Conservation (phyloP, 2,113 vertebrate genomes). For the Dicerorhinus sumatrensis region DNA sequence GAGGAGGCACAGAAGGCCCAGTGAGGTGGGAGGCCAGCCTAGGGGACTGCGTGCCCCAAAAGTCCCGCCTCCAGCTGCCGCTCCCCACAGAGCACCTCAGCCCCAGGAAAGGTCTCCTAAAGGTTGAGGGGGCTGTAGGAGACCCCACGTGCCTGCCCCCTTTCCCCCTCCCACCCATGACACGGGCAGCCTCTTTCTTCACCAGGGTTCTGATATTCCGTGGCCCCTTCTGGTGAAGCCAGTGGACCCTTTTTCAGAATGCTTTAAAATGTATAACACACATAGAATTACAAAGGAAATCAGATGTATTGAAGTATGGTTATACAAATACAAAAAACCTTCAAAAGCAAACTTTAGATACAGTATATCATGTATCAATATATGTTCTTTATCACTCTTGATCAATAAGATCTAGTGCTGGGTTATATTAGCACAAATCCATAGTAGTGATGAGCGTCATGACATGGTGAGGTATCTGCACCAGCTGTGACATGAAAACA, state of each 20-base stretch:
- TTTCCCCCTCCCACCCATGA: neutral
- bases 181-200: neutral
- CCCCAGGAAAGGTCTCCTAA: neutral
- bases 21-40: constrained; percentile 90
- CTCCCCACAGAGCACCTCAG: fast-evolving
- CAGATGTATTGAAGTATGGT: neutral
- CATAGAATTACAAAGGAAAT: neutral
- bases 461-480: neutral
- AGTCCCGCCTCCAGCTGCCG: neutral
- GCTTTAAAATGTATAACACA: neutral
- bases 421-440: neutral
- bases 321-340: neutral
- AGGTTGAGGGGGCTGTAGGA: neutral
- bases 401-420: neutral
- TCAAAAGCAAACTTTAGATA: constrained; percentile 34
- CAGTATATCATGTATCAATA: neutral
- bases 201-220: neutral
- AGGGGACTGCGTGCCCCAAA: neutral
- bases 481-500: neutral
- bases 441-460: neutral
- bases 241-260: neutral
- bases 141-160: neutral
- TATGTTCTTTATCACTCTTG: neutral
- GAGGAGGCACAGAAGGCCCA: neutral
- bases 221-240: no score